phyloP scores from a whole-genome alignment of 2,113 vertebrate genomes.

The Alces alces region DNA sequence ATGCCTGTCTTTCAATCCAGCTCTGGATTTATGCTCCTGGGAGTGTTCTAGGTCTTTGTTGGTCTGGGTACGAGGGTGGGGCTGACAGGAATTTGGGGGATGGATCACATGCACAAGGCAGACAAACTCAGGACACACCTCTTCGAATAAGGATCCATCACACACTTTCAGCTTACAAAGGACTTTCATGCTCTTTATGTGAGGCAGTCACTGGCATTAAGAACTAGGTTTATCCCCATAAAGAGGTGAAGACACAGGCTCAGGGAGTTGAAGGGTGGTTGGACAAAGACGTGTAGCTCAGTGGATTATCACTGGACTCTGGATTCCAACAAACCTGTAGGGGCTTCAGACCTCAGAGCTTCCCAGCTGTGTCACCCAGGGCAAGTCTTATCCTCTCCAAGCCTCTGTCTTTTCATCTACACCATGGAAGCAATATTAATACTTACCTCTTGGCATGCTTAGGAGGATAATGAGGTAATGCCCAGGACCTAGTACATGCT shows the following conservation, averaged over 20 bases:
- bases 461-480: not conserved
- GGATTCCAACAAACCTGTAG: not conserved
- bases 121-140: not conserved
- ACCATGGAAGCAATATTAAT: not conserved
- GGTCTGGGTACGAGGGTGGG: not conserved
- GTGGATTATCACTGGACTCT: not conserved
- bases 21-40: not conserved
- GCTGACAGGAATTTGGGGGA: not conserved
- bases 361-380: not conserved
- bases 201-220: not conserved
- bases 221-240: not conserved
- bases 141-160: not conserved
- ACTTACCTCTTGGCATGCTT: not conserved
- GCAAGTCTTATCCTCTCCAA: not conserved
- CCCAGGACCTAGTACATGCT: not conserved
- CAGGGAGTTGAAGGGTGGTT: not conserved
- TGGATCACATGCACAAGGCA: not conserved
- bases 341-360: not conserved
- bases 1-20: not conserved
- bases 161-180: not conserved
- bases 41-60: not conserved
- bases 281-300: not conserved
- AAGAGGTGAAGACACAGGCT: not conserved
- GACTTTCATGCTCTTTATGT: not conserved
- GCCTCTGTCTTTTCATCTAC: not conserved